Base-by-base conservation (phyloP, 2,797 vertebrate genomes). In the Muscicapa striata region DNA sequence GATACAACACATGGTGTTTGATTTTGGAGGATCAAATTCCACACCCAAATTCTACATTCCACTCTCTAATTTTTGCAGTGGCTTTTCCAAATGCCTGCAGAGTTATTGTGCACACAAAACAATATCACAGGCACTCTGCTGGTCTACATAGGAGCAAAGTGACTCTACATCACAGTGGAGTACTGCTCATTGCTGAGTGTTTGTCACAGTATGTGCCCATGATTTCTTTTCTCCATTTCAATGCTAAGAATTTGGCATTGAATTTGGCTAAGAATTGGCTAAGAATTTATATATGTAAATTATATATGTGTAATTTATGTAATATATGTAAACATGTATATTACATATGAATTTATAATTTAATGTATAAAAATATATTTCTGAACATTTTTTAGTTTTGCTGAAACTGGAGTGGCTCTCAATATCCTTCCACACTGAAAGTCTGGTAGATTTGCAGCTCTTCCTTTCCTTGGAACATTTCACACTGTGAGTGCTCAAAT, bases 1-100 rank as follows among this genome's bases (percentile, higher is more conserved):
- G 52, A n/a, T 55, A 30, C 0, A 2, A 13, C 34, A 24, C 10
- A 6, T 2, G 7, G 1, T 17, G 9, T 52, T 62, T 1, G 2
- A 45, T 86, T 57, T 52, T 75, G 2, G 46, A 38, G 34, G 57
- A 64, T 63, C 52, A 72, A 61, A 70, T 86, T 87, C 49, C 58
- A 43, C 45, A 68, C 3, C 11, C 29, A 46, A 5, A 49, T 74
- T 75, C 36, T 61, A 26, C 16, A 41, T 59, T 83, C 19, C 51
- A 30, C 26, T 34, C 20, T 40, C 3, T 68, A 1, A 5, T 74
- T 74, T 89, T 72, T 27, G 14, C 26, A 61, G 20, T 12, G 4
- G 15, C 15, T 85, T 54, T 95, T 83, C 64, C 49, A 83, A 62
- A 27, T 63, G 34, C 29, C 76, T 80, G 46, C 15, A 27, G 32